Percentiles rank a stretch among this genome's conserved stretches.
Conservation (phyloP, 2,113 vertebrate genomes). For the Rhodinocichla rosea region DNA sequence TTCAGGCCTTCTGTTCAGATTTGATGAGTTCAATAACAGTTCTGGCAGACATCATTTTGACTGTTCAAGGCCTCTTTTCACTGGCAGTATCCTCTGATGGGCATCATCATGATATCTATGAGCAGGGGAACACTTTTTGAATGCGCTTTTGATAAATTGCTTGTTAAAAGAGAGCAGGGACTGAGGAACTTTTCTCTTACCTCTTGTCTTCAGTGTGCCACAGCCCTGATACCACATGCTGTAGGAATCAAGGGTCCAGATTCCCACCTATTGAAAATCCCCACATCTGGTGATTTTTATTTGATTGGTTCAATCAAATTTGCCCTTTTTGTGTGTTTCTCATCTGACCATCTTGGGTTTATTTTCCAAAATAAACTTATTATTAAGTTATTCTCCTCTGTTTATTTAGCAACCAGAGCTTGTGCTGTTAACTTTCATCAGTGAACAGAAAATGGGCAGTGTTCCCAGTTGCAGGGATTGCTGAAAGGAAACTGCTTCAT, state of each 20-base stretch:
- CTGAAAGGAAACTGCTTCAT: background rate
- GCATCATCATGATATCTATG: background rate
- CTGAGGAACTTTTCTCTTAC: background rate
- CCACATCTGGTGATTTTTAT: background rate
- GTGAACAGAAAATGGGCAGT: background rate
- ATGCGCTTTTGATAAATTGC: background rate
- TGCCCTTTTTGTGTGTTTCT: background rate
- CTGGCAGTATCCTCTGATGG: background rate
- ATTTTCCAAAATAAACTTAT: too few relatives aligned
- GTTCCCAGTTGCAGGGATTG: background rate
- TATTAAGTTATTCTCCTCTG: too few relatives aligned
- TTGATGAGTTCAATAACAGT: background rate
- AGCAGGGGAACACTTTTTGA: background rate
- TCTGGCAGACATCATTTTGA: background rate
- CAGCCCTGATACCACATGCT: background rate
- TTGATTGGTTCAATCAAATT: background rate
- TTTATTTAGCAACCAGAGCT: background rate
- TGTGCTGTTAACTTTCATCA: background rate
- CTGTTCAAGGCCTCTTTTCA: background rate
- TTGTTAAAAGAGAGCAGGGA: background rate
- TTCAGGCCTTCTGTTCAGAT: background rate
- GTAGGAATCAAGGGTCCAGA: background rate
- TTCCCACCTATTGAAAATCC: background rate
- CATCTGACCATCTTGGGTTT: background rate
- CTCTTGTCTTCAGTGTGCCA: background rate